Percentiles rank a stretch among this genome's conserved stretches.
Conservation (phyloP, 1,140 invertebrate genomes). For the Rhizoglyphus robini region DNA sequence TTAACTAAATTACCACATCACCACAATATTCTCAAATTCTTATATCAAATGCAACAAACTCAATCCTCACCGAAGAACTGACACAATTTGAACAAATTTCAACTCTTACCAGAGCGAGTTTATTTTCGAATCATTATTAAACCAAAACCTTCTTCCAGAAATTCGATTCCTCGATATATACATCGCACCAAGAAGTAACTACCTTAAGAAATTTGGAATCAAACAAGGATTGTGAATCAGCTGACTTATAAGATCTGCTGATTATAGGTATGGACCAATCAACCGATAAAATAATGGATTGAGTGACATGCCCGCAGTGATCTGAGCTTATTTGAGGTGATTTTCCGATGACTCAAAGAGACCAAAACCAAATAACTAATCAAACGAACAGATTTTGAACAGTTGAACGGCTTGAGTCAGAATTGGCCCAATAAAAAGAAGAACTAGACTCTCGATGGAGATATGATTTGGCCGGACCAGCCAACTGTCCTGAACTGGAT, state of each 20-base stretch:
- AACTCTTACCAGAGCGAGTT: too few relatives aligned
- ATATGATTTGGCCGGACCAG: background rate
- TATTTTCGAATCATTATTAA: too few relatives aligned
- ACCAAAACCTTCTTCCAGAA: too few relatives aligned
- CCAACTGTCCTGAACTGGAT: background rate
- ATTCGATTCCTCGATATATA: too few relatives aligned
- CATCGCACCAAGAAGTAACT: too few relatives aligned
- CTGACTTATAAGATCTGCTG: background rate
- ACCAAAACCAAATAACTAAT: background rate
- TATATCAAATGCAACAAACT: too few relatives aligned
- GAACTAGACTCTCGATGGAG: too few relatives aligned
- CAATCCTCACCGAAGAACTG: too few relatives aligned
- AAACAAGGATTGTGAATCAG: background rate
- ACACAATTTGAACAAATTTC: too few relatives aligned
- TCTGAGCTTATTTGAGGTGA: background rate
- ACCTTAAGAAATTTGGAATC: too few relatives aligned
- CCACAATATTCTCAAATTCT: too few relatives aligned
- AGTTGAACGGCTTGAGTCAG: background rate
- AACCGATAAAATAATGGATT: background rate
- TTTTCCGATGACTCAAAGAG: background rate
- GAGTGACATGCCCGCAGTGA: background rate
- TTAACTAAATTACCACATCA: too few relatives aligned
- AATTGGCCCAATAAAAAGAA: background rate
- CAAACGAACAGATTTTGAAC: background rate
- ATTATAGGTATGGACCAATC: constrained; percentile 8